Base-by-base conservation (phyloP, 92 coral and sea anemone species). In the Epizoanthus scotinus region DNA sequence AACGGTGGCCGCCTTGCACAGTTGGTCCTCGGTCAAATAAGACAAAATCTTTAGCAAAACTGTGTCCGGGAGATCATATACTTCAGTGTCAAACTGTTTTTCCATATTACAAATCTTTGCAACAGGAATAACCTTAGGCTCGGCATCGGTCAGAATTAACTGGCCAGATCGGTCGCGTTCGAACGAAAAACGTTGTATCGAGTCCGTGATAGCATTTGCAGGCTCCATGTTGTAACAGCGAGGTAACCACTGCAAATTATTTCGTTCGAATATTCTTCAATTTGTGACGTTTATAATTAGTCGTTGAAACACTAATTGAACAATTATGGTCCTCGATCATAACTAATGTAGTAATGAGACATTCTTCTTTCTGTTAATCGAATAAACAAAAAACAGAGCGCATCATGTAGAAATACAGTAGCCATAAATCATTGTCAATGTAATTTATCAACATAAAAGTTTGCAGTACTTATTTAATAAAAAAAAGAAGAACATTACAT, bases 61-160 rank as follows among this genome's bases (percentile, higher is more conserved):
- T 2, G 99, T 85, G 56, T 95, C 99, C 5, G 99, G 99, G n/a
- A 95, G 86, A 44, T 77, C 83, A 3, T 86, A 83, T 50, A 91
- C 67, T 2, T 40, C 57, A 18, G 68, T 58, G 54, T 75, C 81
- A 59, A 58, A 75, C 5, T 24, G 25, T 0, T 36, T 18, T 36
- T 75, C 50, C 44, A 63, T 22, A 21, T 34, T 12, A 36, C 42
- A 31, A 17, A 75, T 17, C 19, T 59, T 75, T 40, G 42, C 47
- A 26, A 75, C 24, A 13, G 59, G 26, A 13, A 60, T 52, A 26
- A 13, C 13, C 2, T 66, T 59, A 8, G 66, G 52, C 34, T 73
- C 67, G 29, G 40, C 40, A 34, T n/a, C n/a, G 0, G 79, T 18
- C 24, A 24, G 79, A 56, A 73, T 31, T 29, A 47, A 56, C 52